phyloP scores from a whole-genome alignment of 2,113 vertebrate genomes.

The Daubentonia madagascariensis region DNA sequence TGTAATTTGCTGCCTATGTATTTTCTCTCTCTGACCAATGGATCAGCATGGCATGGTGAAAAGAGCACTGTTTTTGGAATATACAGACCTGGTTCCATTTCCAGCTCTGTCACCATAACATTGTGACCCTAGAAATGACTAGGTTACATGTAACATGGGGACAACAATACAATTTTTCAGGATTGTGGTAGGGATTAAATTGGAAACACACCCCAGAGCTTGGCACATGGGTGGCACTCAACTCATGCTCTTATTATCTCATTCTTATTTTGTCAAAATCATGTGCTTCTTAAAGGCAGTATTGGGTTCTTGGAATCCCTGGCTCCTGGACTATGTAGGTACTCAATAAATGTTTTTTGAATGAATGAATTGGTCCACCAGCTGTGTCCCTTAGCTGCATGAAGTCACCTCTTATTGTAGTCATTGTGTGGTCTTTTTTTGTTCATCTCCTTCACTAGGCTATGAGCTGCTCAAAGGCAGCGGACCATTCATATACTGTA shows the following conservation, averaged over 20 bases:
- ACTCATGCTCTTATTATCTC: neutral
- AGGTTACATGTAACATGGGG: neutral
- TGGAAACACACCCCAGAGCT: neutral
- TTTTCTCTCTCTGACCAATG: neutral
- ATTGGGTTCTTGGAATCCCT: neutral
- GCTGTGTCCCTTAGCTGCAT: neutral
- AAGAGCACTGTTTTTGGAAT: neutral
- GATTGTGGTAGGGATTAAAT: neutral
- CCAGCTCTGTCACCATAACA: neutral
- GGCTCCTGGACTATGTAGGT: neutral
- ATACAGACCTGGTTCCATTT: neutral
- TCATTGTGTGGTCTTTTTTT: neutral
- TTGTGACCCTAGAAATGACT: neutral
- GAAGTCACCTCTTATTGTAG: neutral
- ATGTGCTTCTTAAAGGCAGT: neutral
- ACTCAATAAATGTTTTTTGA: neutral
- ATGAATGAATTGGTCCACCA: neutral
- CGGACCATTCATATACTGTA: neutral
- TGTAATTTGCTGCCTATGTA: neutral
- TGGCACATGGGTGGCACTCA: neutral
- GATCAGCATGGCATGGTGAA: neutral
- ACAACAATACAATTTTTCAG: neutral
- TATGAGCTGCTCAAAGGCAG: neutral
- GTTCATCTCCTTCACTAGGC: neutral
- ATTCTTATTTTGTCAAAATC: neutral